Percentiles rank a stretch among this genome's conserved stretches.
Evolutionary conservation across 2,113 vertebrate species (phyloP).

Genomic region (Progne subis): DNA sequence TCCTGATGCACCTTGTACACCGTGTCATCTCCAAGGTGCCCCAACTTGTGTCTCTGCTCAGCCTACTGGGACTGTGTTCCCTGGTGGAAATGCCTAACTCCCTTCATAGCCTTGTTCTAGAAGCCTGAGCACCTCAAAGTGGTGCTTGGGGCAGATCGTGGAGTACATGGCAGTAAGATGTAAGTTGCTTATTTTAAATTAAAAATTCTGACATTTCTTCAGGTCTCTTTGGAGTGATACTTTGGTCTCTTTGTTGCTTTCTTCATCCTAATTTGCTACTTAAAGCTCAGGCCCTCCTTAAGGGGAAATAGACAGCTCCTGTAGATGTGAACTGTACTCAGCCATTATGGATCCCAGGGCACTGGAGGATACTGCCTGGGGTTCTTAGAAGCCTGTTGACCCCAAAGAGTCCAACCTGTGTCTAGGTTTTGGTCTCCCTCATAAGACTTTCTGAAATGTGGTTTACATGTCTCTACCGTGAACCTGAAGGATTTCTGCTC

Average conservation of each 20-base stretch:
- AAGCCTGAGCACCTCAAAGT: not conserved
- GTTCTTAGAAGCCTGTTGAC: not conserved
- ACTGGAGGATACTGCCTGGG: not conserved
- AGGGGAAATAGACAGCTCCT: not conserved
- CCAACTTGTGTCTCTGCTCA: not conserved
- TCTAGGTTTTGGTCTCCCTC: not conserved
- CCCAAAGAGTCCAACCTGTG: not conserved
- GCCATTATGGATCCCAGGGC: not conserved
- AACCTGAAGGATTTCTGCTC: not conserved
- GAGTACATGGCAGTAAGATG: not conserved
- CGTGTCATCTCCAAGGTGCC: not conserved
- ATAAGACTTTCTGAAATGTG: not conserved
- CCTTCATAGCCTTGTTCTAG: not conserved
- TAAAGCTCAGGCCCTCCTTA: not conserved
- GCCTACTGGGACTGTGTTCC: fast-evolving
- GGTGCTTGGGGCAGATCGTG: not conserved
- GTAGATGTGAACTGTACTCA: not conserved
- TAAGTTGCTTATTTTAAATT: not conserved
- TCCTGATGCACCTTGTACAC: not conserved
- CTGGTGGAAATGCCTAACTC: not conserved
- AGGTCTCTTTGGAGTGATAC: not conserved
- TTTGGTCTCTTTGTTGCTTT: not conserved
- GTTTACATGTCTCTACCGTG: not conserved
- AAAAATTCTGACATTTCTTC: not conserved
- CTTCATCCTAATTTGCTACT: not conserved